These are phyloP conservation scores for Noturus placidus DNA, from an alignment of 2,113 vertebrate genomes.

Conservation along the genomic window DNA sequence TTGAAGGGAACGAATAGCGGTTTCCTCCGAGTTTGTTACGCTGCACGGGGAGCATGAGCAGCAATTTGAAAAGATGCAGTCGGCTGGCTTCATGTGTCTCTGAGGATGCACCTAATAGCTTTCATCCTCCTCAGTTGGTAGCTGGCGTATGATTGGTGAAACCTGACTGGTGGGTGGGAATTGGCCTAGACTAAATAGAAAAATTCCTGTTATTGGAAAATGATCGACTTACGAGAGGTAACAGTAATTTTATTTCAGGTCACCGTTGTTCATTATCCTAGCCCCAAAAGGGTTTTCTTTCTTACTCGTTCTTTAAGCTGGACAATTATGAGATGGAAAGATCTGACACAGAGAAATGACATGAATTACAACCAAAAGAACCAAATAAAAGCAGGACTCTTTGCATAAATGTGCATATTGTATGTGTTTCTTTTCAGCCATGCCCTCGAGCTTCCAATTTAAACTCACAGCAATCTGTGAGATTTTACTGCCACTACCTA, in stretches of 20 bases:
- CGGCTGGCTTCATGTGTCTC: background rate
- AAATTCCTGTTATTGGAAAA: background rate
- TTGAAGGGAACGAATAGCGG: background rate
- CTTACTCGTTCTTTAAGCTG: background rate
- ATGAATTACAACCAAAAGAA: background rate
- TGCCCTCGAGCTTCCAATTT: background rate
- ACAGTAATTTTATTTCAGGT: background rate
- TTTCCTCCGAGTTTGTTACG: background rate
- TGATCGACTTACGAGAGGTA: background rate
- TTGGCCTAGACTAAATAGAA: too few relatives aligned
- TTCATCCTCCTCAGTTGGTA: background rate
- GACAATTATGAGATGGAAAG: background rate
- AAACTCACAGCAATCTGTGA: slow-evolving; percentile 1
- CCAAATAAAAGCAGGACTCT: background rate
- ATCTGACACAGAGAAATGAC: too few relatives aligned
- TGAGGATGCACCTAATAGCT: background rate
- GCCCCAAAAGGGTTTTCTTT: background rate
- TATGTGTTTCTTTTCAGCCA: background rate
- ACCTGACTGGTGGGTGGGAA: background rate
- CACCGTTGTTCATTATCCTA: background rate
- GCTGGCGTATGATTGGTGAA: too few relatives aligned
- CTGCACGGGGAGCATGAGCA: background rate
- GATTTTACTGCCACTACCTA: slow-evolving; percentile 15
- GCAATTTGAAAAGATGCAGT: background rate
- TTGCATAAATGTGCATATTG: background rate